Evolutionary conservation across 2,888 invertebrate species (phyloP).

Genomic region (Nudaria mundana): DNA sequence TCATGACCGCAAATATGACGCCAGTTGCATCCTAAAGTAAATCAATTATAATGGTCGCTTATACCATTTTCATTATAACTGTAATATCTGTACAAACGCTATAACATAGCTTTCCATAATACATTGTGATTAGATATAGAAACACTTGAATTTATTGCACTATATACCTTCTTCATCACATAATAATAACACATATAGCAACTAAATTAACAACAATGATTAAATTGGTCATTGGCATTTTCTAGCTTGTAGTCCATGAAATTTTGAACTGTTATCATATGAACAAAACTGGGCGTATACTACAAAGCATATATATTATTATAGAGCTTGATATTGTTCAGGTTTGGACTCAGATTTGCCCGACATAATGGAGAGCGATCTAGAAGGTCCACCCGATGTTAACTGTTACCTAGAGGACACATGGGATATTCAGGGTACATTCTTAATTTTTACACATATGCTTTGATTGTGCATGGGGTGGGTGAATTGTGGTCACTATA

Average conservation of each 20-base stretch:
- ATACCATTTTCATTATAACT: too few species aligned
- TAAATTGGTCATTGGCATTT: too few species aligned
- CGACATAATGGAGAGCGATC: slow-evolving; percentile 73
- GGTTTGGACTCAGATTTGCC: slow-evolving; percentile 75
- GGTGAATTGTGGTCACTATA: slow-evolving; percentile 30
- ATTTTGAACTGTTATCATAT: slow-evolving; percentile 41
- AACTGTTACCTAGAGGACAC: slow-evolving; percentile 81
- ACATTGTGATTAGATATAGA: too few species aligned
- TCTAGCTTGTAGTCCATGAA: slow-evolving; percentile 42
- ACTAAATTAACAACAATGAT: too few species aligned
- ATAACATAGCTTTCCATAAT: too few species aligned
- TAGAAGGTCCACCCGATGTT: slow-evolving; percentile 74
- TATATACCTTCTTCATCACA: too few species aligned
- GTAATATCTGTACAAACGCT: too few species aligned
- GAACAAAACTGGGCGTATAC: background rate
- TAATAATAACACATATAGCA: too few species aligned
- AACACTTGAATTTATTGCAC: too few species aligned
- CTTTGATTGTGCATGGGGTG: slow-evolving; percentile 67
- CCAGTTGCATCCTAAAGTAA: too few species aligned
- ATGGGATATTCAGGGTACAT: slow-evolving; percentile 75
- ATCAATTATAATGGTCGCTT: too few species aligned
- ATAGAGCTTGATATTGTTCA: slow-evolving; percentile 60
- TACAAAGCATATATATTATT: slow-evolving; percentile 21
- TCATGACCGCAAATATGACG: too few species aligned
- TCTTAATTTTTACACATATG: slow-evolving; percentile 40